Conservation (phyloP, 2,113 vertebrate genomes). For the Salvelinus sp. region DNA sequence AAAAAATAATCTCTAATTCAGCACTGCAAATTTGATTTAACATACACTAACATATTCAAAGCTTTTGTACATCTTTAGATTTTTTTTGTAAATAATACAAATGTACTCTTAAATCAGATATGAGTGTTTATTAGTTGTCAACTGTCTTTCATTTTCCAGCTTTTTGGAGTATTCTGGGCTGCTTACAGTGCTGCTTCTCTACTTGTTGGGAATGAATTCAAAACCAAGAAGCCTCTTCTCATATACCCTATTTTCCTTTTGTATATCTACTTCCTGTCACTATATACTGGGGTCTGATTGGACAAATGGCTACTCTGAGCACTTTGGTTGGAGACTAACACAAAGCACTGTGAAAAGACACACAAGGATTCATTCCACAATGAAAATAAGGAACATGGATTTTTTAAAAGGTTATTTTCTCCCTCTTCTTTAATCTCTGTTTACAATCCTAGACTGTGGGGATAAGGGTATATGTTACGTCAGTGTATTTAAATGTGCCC, state of each 20-base stretch:
- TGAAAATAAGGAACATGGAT: conserved; percentile 35
- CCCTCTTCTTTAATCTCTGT: conserved; percentile 35
- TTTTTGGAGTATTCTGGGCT: conserved; percentile 98
- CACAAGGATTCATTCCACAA: conserved; percentile 32
- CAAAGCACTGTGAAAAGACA: conserved; percentile 2
- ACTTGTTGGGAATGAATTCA: conserved; percentile 97
- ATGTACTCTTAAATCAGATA: background rate
- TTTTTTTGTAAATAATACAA: background rate
- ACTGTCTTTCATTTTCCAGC: conserved; percentile 65
- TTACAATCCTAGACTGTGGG: conserved; percentile 45
- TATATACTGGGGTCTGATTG: conserved; percentile 96
- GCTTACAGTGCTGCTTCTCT: conserved; percentile 98
- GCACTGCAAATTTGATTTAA: background rate
- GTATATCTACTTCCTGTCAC: conserved; percentile 99
- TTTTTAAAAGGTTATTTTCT: conserved; percentile 45
- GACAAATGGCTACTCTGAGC: conserved; percentile 47
- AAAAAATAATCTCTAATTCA: background rate
- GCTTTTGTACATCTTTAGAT: background rate
- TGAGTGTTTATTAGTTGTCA: background rate
- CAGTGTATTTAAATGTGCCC: conserved; percentile 81
- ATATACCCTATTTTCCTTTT: conserved; percentile 99
- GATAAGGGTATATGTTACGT: conserved; percentile 65
- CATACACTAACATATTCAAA: background rate
- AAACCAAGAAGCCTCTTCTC: conserved; percentile 98
- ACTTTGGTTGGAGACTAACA: conserved; percentile 61